phyloP scores from a whole-genome alignment of 2,888 invertebrate genomes.

The Ferdinandea cuprea region DNA sequence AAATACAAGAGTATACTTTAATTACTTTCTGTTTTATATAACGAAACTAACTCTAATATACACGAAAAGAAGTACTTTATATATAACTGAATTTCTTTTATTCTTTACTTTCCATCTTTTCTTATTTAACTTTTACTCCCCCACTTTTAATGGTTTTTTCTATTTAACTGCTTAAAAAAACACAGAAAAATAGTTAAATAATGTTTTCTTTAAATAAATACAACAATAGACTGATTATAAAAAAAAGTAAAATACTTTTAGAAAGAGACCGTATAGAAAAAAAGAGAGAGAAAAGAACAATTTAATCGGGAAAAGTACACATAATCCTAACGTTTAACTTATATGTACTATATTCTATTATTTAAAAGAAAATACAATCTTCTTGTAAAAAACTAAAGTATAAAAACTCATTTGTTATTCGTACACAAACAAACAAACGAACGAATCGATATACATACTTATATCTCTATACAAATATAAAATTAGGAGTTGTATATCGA shows the following conservation, averaged over 20 bases:
- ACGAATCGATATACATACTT: constrained; percentile 40
- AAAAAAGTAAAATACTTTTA: constrained; percentile 34
- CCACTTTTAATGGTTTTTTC: not conserved
- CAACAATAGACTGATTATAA: constrained; percentile 72
- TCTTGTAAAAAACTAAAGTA: constrained; percentile 34
- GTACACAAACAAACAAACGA: constrained; percentile 54
- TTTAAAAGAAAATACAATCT: constrained; percentile 32
- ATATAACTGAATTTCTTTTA: constrained; percentile 35
- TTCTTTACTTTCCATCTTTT: constrained; percentile 19
- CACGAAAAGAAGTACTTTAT: constrained; percentile 38
- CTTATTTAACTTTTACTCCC: constrained; percentile 1
- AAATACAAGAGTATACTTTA: constrained; percentile 46
- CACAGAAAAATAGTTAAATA: not conserved
- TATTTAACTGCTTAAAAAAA: constrained; percentile 40
- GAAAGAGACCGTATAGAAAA: constrained; percentile 12
- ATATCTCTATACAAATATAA: constrained; percentile 25
- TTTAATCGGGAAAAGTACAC: constrained; percentile 32
- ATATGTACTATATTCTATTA: constrained; percentile 67
- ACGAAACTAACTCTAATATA: constrained; percentile 43
- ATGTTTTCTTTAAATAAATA: constrained; percentile 27
- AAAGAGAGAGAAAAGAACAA: constrained; percentile 3
- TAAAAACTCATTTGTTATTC: constrained; percentile 68
- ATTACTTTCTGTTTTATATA: constrained; percentile 37
- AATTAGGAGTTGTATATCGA: constrained; percentile 54
- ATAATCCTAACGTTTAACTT: constrained; percentile 42